These are phyloP conservation scores for Xiphophorus maculatus DNA, from an alignment of 2,113 vertebrate species.

Conservation along the genomic window DNA sequence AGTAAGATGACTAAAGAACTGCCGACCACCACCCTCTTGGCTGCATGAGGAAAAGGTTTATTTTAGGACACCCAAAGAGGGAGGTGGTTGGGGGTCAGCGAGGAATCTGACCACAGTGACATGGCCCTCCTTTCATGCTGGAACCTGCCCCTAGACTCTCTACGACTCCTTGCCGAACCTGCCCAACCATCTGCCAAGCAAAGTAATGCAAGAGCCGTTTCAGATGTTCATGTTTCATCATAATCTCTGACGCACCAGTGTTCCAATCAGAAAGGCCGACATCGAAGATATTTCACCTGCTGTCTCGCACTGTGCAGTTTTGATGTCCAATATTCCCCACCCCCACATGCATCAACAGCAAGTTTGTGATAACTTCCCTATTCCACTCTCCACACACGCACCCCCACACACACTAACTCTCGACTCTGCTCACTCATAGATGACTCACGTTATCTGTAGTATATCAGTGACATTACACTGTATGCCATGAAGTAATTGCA, in stretches of 20 bases:
- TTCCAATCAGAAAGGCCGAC: conserved; percentile 29
- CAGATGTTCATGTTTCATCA: conserved; percentile 64
- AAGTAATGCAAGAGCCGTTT: conserved; percentile 39
- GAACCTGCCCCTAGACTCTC: conserved; percentile 56
- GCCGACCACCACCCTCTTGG: conserved; percentile 21
- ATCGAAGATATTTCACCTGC: conserved; percentile 32
- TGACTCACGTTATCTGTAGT: conserved; percentile 23
- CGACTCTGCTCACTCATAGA: neutral
- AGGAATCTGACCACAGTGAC: conserved; percentile 69
- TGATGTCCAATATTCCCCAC: conserved; percentile 51
- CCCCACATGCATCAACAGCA: conserved; percentile 23
- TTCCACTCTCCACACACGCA: conserved; percentile 8
- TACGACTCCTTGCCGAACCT: conserved; percentile 24
- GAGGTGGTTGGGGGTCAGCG: conserved; percentile 6
- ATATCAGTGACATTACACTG: conserved; percentile 1
- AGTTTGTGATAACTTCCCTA: conserved; percentile 13
- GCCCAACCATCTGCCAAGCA: conserved; percentile 25
- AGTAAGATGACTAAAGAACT: conserved; percentile 27
- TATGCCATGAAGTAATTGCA: neutral
- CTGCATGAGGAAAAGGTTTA: conserved; percentile 65
- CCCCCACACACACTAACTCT: neutral
- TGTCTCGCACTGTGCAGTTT: conserved; percentile 18
- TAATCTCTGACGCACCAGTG: conserved; percentile 61
- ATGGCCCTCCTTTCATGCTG: conserved; percentile 60
- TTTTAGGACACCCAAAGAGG: conserved; percentile 60